A percentile compares a stretch with the other conserved stretches of the same genome.
These are phyloP conservation scores for Ondatra zibethicus DNA, from an alignment of 2,113 vertebrate genomes.

Conservation along the genomic window DNA sequence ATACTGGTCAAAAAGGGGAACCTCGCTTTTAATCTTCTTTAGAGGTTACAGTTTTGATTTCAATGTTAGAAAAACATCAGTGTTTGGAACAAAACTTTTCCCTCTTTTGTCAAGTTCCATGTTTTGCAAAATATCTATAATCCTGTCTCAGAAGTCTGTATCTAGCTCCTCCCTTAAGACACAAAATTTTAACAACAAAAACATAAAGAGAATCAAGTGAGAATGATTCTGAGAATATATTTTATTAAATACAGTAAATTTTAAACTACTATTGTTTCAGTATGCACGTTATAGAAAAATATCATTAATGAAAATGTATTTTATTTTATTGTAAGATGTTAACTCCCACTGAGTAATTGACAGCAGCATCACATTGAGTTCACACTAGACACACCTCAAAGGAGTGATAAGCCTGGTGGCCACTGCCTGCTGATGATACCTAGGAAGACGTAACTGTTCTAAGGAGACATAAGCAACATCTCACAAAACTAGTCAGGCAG, in stretches of 20 bases:
- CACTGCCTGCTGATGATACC: not conserved
- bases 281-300: conserved; percentile 15
- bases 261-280: not conserved
- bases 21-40: conserved; percentile 61
- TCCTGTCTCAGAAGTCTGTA: conserved; percentile 48
- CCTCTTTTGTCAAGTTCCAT: conserved; percentile 28
- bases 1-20: conserved; percentile 84
- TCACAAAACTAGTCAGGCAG: not conserved
- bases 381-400: not conserved
- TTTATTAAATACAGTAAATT: not conserved
- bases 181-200: conserved; percentile 35
- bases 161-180: conserved; percentile 81
- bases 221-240: not conserved
- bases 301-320: not conserved
- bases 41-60: conserved; percentile 75
- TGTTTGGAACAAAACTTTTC: conserved; percentile 64
- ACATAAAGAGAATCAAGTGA: not conserved
- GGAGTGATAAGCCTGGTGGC: too few relatives aligned
- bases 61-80: conserved; percentile 40
- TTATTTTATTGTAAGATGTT: not conserved
- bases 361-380: not conserved
- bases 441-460: not conserved
- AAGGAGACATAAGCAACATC: not conserved
- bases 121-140: conserved; percentile 71
- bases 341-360: not conserved